A percentile compares a stretch with the other conserved stretches of the same genome.
phyloP scores from a whole-genome alignment of 2,888 invertebrate species.

The Ommatoiulus sabulosus region DNA sequence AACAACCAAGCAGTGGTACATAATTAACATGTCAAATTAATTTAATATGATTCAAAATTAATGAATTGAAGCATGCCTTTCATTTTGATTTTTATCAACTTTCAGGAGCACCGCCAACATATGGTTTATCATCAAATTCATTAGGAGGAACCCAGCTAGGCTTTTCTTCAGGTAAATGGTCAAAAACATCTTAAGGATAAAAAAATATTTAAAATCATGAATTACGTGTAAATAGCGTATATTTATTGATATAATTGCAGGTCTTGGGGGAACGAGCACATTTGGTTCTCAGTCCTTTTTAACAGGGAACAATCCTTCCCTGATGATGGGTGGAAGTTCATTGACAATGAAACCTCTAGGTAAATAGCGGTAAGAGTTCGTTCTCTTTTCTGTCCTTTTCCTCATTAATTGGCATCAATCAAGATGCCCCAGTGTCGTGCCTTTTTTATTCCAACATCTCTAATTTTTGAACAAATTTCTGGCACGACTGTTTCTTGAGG shows the following conservation, averaged over 20 bases:
- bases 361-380: conserved; percentile 60
- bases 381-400: conserved; percentile 58
- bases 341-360: conserved; percentile 59
- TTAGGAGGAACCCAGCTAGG: background rate
- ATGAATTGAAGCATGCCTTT: background rate
- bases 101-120: background rate
- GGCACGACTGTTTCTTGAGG: no score
- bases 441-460: no score
- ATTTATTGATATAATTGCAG: background rate
- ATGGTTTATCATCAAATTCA: background rate
- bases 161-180: background rate
- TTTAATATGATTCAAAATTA: no score
- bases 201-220: background rate
- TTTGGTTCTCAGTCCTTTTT: conserved; percentile 30
- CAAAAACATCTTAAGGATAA: background rate
- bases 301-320: conserved; percentile 14
- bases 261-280: conserved; percentile 22
- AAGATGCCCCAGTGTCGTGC: no score
- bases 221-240: background rate
- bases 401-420: background rate
- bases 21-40: background rate
- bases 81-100: background rate
- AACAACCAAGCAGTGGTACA: conserved; percentile 57
- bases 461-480: no score
- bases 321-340: conserved; percentile 4